phyloP scores from a whole-genome alignment of 2,888 invertebrate species.

The Marasmarcha lunaedactyla region DNA sequence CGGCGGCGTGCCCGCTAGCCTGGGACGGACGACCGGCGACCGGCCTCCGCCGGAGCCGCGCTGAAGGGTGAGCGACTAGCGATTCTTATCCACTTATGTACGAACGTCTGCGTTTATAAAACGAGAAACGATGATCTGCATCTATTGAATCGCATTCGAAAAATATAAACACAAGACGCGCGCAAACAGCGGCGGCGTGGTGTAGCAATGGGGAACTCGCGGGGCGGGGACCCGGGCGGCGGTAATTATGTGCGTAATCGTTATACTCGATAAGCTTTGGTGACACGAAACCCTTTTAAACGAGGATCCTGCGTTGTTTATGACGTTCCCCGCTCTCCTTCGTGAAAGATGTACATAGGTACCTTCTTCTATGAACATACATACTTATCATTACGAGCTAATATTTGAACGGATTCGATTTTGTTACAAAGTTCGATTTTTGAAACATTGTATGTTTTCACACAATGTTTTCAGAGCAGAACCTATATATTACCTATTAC shows the following conservation, averaged over 20 bases:
- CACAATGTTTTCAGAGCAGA: too few species aligned
- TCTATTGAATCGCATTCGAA: slow-evolving; percentile 34
- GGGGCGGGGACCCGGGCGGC: background rate
- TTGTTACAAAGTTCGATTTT: too few species aligned
- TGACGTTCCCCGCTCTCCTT: too few species aligned
- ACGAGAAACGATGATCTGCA: slow-evolving; percentile 36
- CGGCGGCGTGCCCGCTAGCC: slow-evolving; percentile 29
- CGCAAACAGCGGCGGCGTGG: background rate
- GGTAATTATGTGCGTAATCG: background rate
- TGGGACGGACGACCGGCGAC: slow-evolving; percentile 34
- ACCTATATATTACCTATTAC: too few species aligned
- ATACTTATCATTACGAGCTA: too few species aligned
- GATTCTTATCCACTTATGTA: slow-evolving; percentile 52
- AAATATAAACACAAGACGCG: slow-evolving; percentile 25
- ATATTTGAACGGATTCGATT: too few species aligned
- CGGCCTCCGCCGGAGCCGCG: slow-evolving; percentile 42
- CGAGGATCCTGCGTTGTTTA: too few species aligned
- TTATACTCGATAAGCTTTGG: background rate
- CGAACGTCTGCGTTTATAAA: slow-evolving; percentile 31
- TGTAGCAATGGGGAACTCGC: too few species aligned
- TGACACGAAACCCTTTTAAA: too few species aligned
- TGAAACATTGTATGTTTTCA: too few species aligned
- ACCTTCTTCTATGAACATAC: too few species aligned
- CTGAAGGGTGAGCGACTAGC: slow-evolving; percentile 40
- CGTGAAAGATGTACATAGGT: too few species aligned